Evolutionary conservation across 1,140 invertebrate species (phyloP).

Genomic region (Drosophila kepulauana): DNA sequence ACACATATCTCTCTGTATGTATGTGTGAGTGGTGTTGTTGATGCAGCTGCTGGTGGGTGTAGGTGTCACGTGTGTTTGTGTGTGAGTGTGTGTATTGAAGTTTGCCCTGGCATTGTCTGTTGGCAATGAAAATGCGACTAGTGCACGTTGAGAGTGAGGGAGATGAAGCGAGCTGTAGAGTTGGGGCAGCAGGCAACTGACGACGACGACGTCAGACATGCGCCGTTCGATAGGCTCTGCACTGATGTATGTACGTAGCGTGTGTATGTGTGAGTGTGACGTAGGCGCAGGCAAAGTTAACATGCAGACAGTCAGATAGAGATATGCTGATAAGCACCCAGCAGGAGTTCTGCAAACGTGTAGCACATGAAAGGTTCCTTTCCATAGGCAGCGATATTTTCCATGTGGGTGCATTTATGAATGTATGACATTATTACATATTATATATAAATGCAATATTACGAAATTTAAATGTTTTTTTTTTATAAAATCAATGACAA

Average conservation of each 20-base stretch:
- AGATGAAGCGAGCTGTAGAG: background rate
- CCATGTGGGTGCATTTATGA: background rate
- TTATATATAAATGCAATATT: too few species aligned
- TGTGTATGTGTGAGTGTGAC: constrained; percentile 10
- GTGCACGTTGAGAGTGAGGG: background rate
- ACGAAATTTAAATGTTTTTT: too few species aligned
- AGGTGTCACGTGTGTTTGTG: constrained; percentile 38
- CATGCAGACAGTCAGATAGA: background rate
- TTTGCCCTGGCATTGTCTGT: constrained; percentile 80
- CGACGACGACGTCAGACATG: constrained; percentile 52
- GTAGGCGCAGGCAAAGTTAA: constrained; percentile 28
- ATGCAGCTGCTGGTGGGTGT: constrained; percentile 30
- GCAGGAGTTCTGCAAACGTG: background rate
- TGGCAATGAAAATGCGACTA: constrained; percentile 79
- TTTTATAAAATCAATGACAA: too few species aligned
- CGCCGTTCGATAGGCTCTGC: constrained; percentile 50
- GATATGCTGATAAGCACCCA: background rate
- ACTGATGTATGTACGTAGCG: background rate
- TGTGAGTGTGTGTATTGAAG: constrained; percentile 43
- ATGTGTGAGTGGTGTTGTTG: constrained; percentile 22
- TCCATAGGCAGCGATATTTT: background rate
- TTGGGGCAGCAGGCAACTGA: background rate
- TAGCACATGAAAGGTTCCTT: background rate
- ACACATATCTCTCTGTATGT: constrained; percentile 12
- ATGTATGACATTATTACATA: too few species aligned